Conservation (phyloP, 2,888 invertebrate species). For the Eupeodes luniger region DNA sequence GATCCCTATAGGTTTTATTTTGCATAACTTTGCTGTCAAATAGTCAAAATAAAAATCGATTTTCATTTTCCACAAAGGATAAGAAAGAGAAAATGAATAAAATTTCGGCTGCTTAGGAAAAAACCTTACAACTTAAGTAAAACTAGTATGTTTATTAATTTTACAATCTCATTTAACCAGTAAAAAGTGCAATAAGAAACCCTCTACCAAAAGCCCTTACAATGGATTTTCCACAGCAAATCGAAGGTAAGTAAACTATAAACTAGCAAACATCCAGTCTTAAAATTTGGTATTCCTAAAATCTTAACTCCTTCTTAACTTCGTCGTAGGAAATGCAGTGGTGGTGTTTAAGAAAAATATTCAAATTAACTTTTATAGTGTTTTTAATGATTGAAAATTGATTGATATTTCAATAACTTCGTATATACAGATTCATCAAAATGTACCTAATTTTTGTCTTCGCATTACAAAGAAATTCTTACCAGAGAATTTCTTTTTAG, state of each 20-base stretch:
- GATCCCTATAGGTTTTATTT: slow-evolving; percentile 6
- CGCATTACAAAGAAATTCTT: neutral
- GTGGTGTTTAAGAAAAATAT: neutral
- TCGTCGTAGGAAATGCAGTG: slow-evolving; percentile 10
- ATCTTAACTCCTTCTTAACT: slow-evolving; percentile 12
- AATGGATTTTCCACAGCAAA: slow-evolving; percentile 82
- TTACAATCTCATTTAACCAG: neutral
- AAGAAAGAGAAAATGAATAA: slow-evolving; percentile 23
- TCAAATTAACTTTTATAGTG: neutral
- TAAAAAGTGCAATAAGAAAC: slow-evolving; percentile 27
- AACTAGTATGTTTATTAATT: slow-evolving; percentile 47
- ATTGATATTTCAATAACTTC: too few species aligned
- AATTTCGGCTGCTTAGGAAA: slow-evolving; percentile 39
- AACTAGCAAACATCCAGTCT: neutral
- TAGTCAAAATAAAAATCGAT: slow-evolving; percentile 74
- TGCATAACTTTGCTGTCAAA: slow-evolving; percentile 50
- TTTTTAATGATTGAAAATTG: neutral
- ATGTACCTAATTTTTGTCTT: neutral
- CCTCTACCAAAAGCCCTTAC: slow-evolving; percentile 21
- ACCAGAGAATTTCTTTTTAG: too few species aligned
- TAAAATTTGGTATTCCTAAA: slow-evolving; percentile 54
- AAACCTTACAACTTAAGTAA: neutral
- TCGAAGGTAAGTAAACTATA: slow-evolving; percentile 79
- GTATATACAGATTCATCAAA: too few species aligned
- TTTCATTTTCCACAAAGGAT: slow-evolving; percentile 67